These are phyloP conservation scores for Lutraria rhynchaena DNA, from an alignment of 1,140 invertebrate species.

Conservation along the genomic window DNA sequence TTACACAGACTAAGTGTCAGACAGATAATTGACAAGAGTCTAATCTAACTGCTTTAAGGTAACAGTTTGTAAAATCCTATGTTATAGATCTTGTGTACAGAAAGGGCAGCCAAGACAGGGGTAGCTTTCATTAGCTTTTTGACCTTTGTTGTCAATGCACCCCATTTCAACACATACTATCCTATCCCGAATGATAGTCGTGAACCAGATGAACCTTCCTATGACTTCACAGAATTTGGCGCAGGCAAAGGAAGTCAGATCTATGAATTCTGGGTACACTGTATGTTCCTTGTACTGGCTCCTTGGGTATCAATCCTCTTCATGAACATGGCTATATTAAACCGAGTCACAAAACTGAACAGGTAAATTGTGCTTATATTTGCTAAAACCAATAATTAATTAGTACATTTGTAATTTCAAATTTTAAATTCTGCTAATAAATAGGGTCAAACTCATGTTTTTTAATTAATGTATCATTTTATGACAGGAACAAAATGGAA, in stretches of 20 bases:
- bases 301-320: slow-evolving; percentile 66
- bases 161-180: slow-evolving; percentile 65
- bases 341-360: slow-evolving; percentile 15
- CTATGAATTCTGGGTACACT: slow-evolving; percentile 73
- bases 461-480: no score
- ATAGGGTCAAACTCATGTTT: neutral
- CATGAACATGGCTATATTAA: slow-evolving; percentile 67
- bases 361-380: no score
- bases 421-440: neutral
- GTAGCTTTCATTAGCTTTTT: slow-evolving; percentile 52
- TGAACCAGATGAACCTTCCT: slow-evolving; percentile 32
- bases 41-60: slow-evolving; percentile 3
- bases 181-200: slow-evolving; percentile 6
- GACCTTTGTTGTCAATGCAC: slow-evolving; percentile 59
- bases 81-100: slow-evolving; percentile 63
- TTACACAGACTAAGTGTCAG: no score
- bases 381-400: no score
- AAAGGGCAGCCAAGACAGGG: slow-evolving; percentile 55
- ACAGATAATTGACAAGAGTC: no score
- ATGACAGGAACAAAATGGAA: no score
- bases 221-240: slow-evolving; percentile 59
- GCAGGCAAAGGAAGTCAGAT: slow-evolving; percentile 40
- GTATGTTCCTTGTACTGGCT: slow-evolving; percentile 68
- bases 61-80: neutral
- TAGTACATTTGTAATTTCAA: no score